Conservation (phyloP, 2,888 invertebrate species). For the Noctua janthe region DNA sequence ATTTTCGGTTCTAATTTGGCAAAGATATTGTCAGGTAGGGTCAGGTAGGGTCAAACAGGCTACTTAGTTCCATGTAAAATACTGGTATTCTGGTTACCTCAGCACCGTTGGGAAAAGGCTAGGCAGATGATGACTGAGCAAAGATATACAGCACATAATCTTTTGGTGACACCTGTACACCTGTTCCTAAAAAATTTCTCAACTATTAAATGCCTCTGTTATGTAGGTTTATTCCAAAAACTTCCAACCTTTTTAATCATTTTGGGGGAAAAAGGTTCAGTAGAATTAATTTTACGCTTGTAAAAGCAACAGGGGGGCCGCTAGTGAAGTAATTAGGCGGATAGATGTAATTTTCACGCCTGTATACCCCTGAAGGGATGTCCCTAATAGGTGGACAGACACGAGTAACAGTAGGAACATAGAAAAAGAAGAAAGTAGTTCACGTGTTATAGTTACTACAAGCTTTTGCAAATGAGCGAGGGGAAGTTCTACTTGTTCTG, state of each 20-base stretch:
- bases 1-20: not conserved
- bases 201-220: not conserved
- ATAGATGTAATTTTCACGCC: conserved; percentile 51
- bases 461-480: not conserved
- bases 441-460: not conserved
- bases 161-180: not conserved
- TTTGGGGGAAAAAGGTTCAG: conserved; percentile 39
- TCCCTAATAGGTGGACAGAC: conserved; percentile 1
- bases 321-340: conserved; percentile 41
- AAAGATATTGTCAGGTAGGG: not conserved
- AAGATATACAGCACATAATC: not conserved
- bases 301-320: conserved; percentile 23
- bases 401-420: not conserved
- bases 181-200: not conserved
- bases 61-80: not conserved
- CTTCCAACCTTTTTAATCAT: conserved; percentile 30
- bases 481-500: not conserved
- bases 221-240: conserved; percentile 16
- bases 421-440: conserved; percentile 5
- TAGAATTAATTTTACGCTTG: conserved; percentile 51
- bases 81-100: not conserved
- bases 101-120: not conserved
- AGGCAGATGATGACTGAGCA: not conserved
- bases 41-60: not conserved
- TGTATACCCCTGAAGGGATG: conserved; percentile 14